phyloP scores from a whole-genome alignment of 2,113 vertebrate species.

The Phainopepla nitens region DNA sequence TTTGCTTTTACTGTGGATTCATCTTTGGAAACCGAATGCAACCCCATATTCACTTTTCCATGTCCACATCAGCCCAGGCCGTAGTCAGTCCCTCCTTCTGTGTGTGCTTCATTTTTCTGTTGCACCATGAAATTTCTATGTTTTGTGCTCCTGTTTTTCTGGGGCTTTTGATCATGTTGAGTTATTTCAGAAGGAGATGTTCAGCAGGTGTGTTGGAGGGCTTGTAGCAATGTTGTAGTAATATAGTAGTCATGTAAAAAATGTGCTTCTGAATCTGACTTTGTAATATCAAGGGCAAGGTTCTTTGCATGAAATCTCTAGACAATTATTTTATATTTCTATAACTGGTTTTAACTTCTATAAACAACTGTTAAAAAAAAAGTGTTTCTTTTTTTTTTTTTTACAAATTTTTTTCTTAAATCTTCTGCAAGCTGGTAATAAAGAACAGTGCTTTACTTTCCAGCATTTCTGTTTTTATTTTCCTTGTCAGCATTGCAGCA shows the following conservation, averaged over 20 bases:
- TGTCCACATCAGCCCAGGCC: neutral
- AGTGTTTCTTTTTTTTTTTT: rapidly evolving
- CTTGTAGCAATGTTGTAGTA: neutral
- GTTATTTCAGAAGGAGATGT: neutral
- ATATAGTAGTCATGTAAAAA: neutral
- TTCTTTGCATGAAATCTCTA: neutral
- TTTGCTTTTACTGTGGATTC: neutral
- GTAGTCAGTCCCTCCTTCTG: neutral
- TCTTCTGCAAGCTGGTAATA: neutral
- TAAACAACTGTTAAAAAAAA: neutral
- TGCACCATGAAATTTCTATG: neutral
- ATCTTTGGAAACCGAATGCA: neutral
- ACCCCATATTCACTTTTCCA: neutral
- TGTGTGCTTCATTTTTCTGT: neutral
- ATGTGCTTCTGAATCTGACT: neutral
- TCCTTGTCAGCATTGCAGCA: neutral
- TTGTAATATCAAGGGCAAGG: neutral
- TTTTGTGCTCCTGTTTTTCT: neutral
- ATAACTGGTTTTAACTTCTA: neutral
- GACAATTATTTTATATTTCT: neutral
- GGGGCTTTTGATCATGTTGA: neutral
- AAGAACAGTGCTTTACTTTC: neutral
- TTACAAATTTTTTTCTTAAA: neutral
- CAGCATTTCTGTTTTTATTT: neutral
- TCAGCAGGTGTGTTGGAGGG: neutral